Base-by-base conservation (phyloP, 2,888 invertebrate species). In the Panopea generosa region DNA sequence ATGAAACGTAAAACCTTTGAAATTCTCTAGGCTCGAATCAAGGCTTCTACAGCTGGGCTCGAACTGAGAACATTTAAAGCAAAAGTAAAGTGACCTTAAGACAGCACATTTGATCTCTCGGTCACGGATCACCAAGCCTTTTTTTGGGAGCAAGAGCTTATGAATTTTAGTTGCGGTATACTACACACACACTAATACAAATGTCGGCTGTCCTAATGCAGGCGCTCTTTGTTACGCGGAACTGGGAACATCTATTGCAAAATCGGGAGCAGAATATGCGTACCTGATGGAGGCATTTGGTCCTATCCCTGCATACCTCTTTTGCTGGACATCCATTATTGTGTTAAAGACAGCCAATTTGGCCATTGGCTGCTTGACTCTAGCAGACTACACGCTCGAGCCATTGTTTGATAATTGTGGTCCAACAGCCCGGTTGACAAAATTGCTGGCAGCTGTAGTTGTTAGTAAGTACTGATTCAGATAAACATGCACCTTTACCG, bases 221-320 rank as follows among this genome's bases (percentile, higher is more conserved):
- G 96, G 96, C 81, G 96, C 96, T 0, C 91, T 96, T 73, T 95
- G 95, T 1, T 96, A 96, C 89, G 96, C 96, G 38, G 97, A 96
- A 93, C 93, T 97, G 63, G 96, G 96, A 40, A 96, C 96, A 0
- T 95, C 96, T 0, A 95, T 96, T 4, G 95, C 95, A 0, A 94
- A 95, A 87, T 96, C 96, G 0, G 97, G 97, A 1, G 96, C 96
- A 1, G 96, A 96, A 92, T 96, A 96, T 90, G 95, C 95, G 1
- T 96, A 96, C 96, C 2, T 84, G 26, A 63, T 77, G 43, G 71
- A 72, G 47, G 83, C 81, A 0, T 83, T 75, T 24, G 88, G 88
- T 7, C 95, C 95, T 16, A 89, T 96, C 16, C 67, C 71, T 7
- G 86, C 85, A 22, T 87, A 82, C 57, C 61, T 88, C 62, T 96